phyloP scores from a whole-genome alignment of 2,113 vertebrate genomes.

The Globicephala melas region DNA sequence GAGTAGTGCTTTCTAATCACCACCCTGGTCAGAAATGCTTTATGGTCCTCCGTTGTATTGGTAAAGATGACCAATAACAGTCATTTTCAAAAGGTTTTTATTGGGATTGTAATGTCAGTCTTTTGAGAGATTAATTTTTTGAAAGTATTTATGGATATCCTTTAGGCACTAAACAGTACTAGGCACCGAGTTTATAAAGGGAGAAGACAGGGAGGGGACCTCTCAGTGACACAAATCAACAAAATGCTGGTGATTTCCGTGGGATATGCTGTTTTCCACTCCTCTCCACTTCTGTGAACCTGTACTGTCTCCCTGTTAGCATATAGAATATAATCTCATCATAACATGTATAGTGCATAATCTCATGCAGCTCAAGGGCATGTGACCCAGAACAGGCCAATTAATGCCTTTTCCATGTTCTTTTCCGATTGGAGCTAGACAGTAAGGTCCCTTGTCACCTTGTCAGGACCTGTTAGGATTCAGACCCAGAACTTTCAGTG shows the following conservation, averaged over 20 bases:
- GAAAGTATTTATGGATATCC: neutral
- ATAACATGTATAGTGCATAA: neutral
- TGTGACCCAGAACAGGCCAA: neutral
- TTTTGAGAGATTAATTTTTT: neutral
- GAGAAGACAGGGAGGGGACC: neutral
- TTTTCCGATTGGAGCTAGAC: neutral
- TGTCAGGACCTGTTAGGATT: neutral
- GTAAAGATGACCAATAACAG: neutral
- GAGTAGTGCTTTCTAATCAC: neutral
- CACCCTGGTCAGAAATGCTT: neutral
- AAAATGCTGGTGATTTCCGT: neutral
- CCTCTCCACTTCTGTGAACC: neutral
- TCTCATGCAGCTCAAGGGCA: neutral
- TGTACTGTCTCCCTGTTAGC: neutral
- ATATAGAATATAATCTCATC: neutral
- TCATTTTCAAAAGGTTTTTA: neutral
- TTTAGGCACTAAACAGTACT: neutral
- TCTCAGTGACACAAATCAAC: neutral
- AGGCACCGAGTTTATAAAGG: neutral
- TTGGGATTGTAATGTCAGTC: neutral
- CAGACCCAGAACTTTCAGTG: neutral
- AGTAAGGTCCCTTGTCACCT: neutral
- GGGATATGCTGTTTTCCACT: neutral
- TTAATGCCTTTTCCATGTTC: neutral
- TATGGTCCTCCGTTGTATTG: neutral